These are phyloP conservation scores for Aythya baeri DNA, from an alignment of 2,113 vertebrate genomes.

Conservation along the genomic window DNA sequence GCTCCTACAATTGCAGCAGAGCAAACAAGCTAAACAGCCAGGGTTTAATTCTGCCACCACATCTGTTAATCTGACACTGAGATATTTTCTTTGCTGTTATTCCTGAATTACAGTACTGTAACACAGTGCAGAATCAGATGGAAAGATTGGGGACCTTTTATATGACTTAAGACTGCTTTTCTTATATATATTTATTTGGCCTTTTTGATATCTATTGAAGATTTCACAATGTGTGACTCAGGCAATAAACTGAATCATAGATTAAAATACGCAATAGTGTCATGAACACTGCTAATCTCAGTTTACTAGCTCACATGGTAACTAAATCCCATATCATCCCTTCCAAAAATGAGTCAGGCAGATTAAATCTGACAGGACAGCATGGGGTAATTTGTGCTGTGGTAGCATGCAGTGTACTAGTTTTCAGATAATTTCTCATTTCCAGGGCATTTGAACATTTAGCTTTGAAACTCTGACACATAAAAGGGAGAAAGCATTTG, in stretches of 20 bases:
- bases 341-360: constrained; percentile 54
- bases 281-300: constrained; percentile 14
- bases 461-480: constrained; percentile 65
- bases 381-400: constrained; percentile 65
- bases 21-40: not conserved
- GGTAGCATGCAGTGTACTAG: constrained; percentile 55
- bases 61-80: not conserved
- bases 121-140: not conserved
- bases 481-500: constrained; percentile 27
- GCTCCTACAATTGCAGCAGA: not conserved
- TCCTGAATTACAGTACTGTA: not conserved
- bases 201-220: not conserved
- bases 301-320: constrained; percentile 7
- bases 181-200: not conserved
- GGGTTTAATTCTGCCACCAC: not conserved
- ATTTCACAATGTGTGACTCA: not conserved
- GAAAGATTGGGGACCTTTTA: not conserved
- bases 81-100: not conserved
- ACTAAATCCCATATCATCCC: constrained; percentile 49
- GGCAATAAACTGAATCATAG: not conserved
- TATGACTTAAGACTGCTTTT: not conserved
- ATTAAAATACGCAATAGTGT: constrained; percentile 13
- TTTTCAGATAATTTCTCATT: constrained; percentile 69
- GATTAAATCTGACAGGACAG: constrained; percentile 71
- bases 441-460: constrained; percentile 54